Evolutionary conservation across 2,113 vertebrate species (phyloP).

Genomic region (Melanocharis versteri): DNA sequence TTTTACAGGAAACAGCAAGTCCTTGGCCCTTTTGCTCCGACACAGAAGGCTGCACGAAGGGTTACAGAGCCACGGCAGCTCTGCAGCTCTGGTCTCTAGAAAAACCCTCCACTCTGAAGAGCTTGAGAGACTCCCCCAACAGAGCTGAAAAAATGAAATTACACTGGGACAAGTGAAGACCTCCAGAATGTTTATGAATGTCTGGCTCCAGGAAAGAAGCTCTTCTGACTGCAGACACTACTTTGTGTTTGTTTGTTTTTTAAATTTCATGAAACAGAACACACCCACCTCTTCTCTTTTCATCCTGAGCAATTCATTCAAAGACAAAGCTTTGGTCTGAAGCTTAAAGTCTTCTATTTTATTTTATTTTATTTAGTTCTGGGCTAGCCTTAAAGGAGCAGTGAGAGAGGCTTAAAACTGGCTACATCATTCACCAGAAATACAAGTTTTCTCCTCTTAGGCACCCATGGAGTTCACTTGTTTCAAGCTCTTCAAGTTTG

Average conservation of each 20-base stretch:
- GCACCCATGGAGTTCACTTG: background rate
- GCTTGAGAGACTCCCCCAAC: background rate
- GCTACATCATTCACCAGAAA: background rate
- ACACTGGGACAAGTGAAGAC: background rate
- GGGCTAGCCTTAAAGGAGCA: constrained; percentile 13
- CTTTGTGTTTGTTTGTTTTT: constrained; percentile 12
- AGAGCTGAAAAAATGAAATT: background rate
- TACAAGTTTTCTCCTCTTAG: background rate
- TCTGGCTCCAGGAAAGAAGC: background rate
- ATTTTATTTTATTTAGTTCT: background rate
- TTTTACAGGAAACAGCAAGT: background rate
- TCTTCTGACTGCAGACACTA: background rate
- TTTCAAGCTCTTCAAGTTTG: background rate
- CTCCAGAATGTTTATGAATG: background rate
- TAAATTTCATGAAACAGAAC: background rate
- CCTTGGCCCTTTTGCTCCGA: background rate
- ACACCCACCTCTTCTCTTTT: constrained; percentile 1
- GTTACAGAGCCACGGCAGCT: background rate
- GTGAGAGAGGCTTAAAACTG: background rate
- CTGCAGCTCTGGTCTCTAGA: background rate
- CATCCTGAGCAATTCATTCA: background rate
- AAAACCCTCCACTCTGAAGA: background rate
- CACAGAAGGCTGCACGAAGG: fast-evolving
- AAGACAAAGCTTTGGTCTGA: constrained; percentile 19
- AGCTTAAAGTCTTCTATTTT: background rate